Evolutionary conservation across 2,797 vertebrate species (phyloP).

Genomic region (Sarcoramphus papa): DNA sequence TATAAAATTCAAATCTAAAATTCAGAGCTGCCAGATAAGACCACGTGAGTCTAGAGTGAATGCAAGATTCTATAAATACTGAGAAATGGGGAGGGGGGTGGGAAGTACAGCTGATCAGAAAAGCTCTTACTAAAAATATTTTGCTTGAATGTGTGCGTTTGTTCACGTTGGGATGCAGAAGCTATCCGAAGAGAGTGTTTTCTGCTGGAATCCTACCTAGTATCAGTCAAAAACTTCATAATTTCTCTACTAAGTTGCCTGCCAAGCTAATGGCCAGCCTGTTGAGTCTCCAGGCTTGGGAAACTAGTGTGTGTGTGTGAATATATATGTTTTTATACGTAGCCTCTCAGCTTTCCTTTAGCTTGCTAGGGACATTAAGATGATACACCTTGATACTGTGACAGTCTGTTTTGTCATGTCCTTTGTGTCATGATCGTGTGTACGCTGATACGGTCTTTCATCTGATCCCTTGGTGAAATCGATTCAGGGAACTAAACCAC

Average conservation of each 20-base stretch:
- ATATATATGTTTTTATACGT: background rate
- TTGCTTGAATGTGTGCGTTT: background rate
- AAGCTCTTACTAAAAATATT: background rate
- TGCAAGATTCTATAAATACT: background rate
- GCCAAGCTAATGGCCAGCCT: background rate
- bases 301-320: rapidly evolving
- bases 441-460: background rate
- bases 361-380: background rate
- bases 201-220: background rate
- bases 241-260: background rate
- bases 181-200: background rate
- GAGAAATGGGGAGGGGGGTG: background rate
- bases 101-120: background rate
- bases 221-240: background rate
- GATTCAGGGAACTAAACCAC: background rate
- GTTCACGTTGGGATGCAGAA: background rate
- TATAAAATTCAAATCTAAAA: background rate
- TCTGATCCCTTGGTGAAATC: background rate
- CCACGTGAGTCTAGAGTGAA: background rate
- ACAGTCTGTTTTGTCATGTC: background rate
- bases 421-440: rapidly evolving
- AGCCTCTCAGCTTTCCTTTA: background rate
- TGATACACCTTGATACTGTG: background rate
- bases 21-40: background rate
- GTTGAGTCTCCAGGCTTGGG: background rate